Base-by-base conservation (phyloP, 2,888 invertebrate genomes). In the Hyppa rectilinea region DNA sequence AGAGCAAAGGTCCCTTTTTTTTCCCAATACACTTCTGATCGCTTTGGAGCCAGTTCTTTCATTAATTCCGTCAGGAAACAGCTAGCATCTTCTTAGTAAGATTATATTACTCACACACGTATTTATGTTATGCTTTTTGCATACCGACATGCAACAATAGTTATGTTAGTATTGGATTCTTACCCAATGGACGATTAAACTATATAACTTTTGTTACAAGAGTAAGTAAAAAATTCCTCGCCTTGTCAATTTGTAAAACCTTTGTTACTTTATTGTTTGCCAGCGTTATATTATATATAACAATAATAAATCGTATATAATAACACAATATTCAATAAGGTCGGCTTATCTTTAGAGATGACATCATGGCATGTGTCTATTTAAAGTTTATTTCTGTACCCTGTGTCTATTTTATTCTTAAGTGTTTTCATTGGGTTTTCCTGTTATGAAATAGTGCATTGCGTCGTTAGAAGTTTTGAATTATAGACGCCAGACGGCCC, bases 301-400 rank as follows among this genome's bases (percentile, higher is more conserved):
- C 17, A 62, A 55, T 38, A 38, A 31, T 47, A 61, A 53, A 38
- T 34, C 9, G 31, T 38, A 12, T 60, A 38, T 6, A 73, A 14
- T 34, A 47, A 74, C n/a, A 63, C 12, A 26, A 6, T 31, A 65
- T 59, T 69, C 29, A 59, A 53, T 53, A 58, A 52, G 12, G n/a
- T 14, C 53, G 14, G 45, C 14, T 53, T 73, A 56, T 78, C 71
- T 52, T 58, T 43, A 29, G 52, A 40, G 3, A 31, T 73, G 73
- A 73, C 78, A 53, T 73, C 72, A 72, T 56, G 23, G 10, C 26
- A 47, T 34, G 12, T 52, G 70, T 12, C 0, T 77, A 52, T 31
- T 31, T 47, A 5, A 29, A 31, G 29, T 71, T 34, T 59, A 59
- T 78, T 53, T 69, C n/a, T 75, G 47, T 55, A 6, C 12, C 20